Conservation (phyloP, 2,888 invertebrate species). For the Leptinotarsa tumamoca region DNA sequence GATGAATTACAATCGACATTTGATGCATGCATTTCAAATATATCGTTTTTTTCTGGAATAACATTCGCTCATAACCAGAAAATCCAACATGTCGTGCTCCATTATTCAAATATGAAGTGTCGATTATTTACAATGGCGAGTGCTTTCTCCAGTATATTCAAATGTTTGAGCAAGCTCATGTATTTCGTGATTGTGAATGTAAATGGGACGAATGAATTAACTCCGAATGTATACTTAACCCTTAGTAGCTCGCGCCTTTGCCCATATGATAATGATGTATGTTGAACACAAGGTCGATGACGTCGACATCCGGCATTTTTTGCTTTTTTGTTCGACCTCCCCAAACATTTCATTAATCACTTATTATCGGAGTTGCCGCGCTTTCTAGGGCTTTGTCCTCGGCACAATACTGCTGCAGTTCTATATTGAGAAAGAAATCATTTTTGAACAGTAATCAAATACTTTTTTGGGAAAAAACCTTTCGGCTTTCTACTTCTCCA, state of each 20-base stretch:
- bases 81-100: neutral
- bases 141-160: neutral
- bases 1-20: no score
- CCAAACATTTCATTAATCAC: constrained; percentile 40
- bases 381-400: neutral
- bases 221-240: constrained; percentile 34
- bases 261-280: constrained; percentile 44
- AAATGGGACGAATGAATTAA: constrained; percentile 26
- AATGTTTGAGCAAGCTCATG: constrained; percentile 14
- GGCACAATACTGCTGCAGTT: neutral
- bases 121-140: neutral
- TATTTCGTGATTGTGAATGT: constrained; percentile 20
- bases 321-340: constrained; percentile 38
- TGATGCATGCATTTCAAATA: no score
- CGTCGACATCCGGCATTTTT: constrained; percentile 45
- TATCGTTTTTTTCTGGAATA: no score
- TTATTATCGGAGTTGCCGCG: constrained; percentile 16
- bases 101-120: neutral
- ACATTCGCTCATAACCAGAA: neutral
- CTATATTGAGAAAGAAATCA: no score
- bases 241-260: constrained; percentile 31
- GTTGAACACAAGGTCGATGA: constrained; percentile 48
- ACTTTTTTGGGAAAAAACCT: no score
- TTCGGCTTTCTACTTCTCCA: no score
- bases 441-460: no score